Conservation (phyloP, 2,888 invertebrate genomes). For the Dynastes hyllus region DNA sequence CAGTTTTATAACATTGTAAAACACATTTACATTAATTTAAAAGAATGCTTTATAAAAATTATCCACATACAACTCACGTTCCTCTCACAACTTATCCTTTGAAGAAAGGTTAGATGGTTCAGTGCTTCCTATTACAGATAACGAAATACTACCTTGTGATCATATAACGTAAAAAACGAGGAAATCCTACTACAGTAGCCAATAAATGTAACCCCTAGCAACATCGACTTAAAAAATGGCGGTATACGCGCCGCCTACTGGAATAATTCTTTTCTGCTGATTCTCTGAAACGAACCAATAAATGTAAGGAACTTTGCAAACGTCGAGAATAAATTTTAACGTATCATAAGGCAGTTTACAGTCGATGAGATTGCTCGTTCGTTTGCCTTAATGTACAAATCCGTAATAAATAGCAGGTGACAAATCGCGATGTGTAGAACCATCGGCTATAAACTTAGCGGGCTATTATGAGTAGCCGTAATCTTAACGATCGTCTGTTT, state of each 20-base stretch:
- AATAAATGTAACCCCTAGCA: not conserved
- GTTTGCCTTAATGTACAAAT: slow-evolving; percentile 30
- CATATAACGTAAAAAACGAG: not conserved
- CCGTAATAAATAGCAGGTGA: slow-evolving; percentile 36
- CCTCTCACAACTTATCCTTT: no score
- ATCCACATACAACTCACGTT: no score
- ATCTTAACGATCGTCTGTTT: slow-evolving; percentile 24
- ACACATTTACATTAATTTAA: no score
- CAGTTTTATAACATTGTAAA: no score
- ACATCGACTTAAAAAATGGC: not conserved
- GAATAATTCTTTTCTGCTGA: slow-evolving; percentile 17
- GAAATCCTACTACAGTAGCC: not conserved
- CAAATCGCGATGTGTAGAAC: slow-evolving; percentile 37
- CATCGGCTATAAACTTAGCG: slow-evolving; percentile 17
- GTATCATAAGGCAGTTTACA: slow-evolving; percentile 38
- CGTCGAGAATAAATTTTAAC: slow-evolving; percentile 39
- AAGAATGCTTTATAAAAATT: no score
- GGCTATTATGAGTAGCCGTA: slow-evolving; percentile 31
- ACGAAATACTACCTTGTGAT: not conserved
- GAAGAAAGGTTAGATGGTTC: not conserved
- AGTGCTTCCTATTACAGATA: not conserved
- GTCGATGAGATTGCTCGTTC: slow-evolving; percentile 36
- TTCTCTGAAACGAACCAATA: slow-evolving; percentile 11
- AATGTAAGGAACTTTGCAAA: slow-evolving; percentile 32
- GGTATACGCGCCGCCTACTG: not conserved